Percentiles rank a stretch among this genome's conserved stretches.
Evolutionary conservation across 2,113 vertebrate species (phyloP).

Genomic region (Boulengeromyrus knoepffleri): DNA sequence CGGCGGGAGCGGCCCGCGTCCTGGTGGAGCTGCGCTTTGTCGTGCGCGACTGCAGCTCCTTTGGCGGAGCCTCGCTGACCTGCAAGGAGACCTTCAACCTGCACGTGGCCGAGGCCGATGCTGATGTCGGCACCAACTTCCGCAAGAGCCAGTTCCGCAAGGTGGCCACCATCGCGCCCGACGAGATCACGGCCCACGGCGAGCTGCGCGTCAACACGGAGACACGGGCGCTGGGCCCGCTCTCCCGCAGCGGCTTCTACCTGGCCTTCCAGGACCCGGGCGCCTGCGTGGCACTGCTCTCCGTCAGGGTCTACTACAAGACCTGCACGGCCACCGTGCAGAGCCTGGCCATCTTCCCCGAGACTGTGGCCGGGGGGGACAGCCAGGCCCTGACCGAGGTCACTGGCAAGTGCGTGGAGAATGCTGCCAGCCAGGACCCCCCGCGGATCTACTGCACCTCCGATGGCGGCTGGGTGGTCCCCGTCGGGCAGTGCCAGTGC

Average conservation of each 20-base stretch:
- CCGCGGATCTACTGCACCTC: conserved; percentile 81
- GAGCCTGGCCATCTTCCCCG: conserved; percentile 76
- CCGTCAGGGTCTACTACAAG: conserved; percentile 85
- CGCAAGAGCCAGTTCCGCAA: conserved; percentile 86
- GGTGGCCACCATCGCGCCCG: conserved; percentile 88
- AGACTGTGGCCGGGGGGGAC: conserved; percentile 71
- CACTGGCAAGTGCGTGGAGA: conserved; percentile 72
- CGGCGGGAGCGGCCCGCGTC: conserved; percentile 64
- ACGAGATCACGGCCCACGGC: conserved; percentile 77
- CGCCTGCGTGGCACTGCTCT: conserved; percentile 81
- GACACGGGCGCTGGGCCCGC: conserved; percentile 67
- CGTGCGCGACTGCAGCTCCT: conserved; percentile 89
- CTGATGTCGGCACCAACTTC: conserved; percentile 89
- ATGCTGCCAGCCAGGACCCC: conserved; percentile 60
- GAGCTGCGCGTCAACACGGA: conserved; percentile 81
- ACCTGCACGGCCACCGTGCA: conserved; percentile 69
- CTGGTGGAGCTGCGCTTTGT: conserved; percentile 87
- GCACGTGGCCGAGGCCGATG: conserved; percentile 79
- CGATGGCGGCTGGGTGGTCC: conserved; percentile 90
- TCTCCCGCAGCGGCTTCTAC: conserved; percentile 82
- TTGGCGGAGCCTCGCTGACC: conserved; percentile 66
- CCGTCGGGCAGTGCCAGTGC: conserved; percentile 84
- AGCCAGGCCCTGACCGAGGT: conserved; percentile 67
- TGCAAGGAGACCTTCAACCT: conserved; percentile 98
- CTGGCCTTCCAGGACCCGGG: conserved; percentile 93